These are phyloP conservation scores for Papilio glaucus DNA, from an alignment of 1,140 invertebrate genomes.

Conservation along the genomic window DNA sequence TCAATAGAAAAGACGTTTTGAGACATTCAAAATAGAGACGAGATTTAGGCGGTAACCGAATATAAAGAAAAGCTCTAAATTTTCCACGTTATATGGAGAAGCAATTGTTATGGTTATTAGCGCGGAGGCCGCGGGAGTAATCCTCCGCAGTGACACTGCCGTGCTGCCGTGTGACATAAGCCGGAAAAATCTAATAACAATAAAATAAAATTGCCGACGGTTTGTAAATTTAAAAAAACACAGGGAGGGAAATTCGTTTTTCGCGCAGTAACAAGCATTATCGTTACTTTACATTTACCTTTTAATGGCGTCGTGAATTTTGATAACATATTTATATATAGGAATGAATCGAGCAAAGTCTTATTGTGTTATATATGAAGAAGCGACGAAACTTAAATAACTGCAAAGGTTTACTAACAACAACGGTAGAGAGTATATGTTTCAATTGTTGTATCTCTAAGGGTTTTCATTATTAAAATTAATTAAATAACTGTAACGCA, in stretches of 20 bases:
- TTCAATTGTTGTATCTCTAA: too few relatives aligned
- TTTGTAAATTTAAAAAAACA: slow-evolving; percentile 81
- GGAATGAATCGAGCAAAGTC: not conserved
- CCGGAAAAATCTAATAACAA: slow-evolving; percentile 83
- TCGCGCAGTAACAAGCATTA: slow-evolving; percentile 75
- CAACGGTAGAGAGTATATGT: not conserved
- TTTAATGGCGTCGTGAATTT: slow-evolving; percentile 62
- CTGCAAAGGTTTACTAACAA: not conserved
- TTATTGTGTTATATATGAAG: not conserved
- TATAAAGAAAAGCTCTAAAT: slow-evolving; percentile 71
- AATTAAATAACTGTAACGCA: too few relatives aligned
- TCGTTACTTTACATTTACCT: slow-evolving; percentile 78
- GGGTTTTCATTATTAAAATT: too few relatives aligned
- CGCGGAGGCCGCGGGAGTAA: slow-evolving; percentile 78
- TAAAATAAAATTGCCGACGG: slow-evolving; percentile 82
- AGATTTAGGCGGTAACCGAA: slow-evolving; percentile 41
- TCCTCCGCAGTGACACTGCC: slow-evolving; percentile 73
- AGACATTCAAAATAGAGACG: slow-evolving; percentile 39
- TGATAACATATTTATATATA: slow-evolving; percentile 47
- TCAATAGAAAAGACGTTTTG: slow-evolving; percentile 49
- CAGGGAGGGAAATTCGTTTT: slow-evolving; percentile 80
- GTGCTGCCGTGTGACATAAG: slow-evolving; percentile 78
- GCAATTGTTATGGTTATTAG: slow-evolving; percentile 83
- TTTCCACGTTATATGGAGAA: slow-evolving; percentile 81
- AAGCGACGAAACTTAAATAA: not conserved